phyloP scores from a whole-genome alignment of 1,140 invertebrate species.

The Monochamus saltuarius region DNA sequence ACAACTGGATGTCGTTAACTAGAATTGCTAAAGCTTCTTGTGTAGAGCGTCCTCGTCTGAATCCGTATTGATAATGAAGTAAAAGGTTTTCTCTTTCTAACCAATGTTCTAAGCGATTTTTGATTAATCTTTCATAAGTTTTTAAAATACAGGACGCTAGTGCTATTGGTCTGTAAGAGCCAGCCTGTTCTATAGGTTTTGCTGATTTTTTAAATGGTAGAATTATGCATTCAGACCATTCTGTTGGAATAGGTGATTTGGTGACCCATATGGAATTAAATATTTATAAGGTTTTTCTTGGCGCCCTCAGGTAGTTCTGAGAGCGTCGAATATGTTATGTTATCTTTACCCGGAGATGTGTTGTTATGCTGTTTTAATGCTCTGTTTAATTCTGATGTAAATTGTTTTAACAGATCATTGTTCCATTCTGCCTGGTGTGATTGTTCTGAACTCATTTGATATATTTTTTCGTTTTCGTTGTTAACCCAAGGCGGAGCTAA shows the following conservation, averaged over 20 bases:
- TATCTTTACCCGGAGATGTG: too few relatives aligned
- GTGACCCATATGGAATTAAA: too few relatives aligned
- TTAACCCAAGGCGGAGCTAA: not conserved
- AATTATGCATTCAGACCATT: too few relatives aligned
- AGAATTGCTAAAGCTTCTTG: not conserved
- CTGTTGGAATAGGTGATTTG: too few relatives aligned
- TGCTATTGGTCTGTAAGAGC: too few relatives aligned
- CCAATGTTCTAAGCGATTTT: not conserved
- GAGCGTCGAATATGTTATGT: not conserved
- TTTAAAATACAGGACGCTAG: too few relatives aligned
- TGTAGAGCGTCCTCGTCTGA: not conserved
- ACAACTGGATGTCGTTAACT: slow-evolving; percentile 1
- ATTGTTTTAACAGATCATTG: not conserved
- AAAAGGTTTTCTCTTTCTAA: not conserved
- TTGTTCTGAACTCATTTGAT: not conserved
- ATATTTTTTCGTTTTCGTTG: not conserved
- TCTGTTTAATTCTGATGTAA: not conserved
- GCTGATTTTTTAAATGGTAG: too few relatives aligned
- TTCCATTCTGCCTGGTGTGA: not conserved
- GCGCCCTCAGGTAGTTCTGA: too few relatives aligned
- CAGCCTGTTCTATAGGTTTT: too few relatives aligned
- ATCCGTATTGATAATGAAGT: too few relatives aligned
- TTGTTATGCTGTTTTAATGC: not conserved
- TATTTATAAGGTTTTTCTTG: too few relatives aligned
- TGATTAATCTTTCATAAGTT: not conserved